A percentile compares a stretch with the other conserved stretches of the same genome.
Conservation (phyloP, 2,888 invertebrate genomes). For the Pheosia tremula region DNA sequence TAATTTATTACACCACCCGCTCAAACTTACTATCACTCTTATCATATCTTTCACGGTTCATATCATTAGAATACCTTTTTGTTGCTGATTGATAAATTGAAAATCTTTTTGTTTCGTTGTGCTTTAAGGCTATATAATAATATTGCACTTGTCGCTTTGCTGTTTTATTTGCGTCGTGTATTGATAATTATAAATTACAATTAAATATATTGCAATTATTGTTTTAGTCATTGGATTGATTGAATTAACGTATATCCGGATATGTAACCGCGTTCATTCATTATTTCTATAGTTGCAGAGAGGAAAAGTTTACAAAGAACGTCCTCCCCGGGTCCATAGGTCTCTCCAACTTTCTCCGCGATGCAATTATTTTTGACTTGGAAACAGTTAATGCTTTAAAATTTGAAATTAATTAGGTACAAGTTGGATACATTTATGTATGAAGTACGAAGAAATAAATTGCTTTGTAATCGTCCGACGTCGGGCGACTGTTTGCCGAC, state of each 20-base stretch:
- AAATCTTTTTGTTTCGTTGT: neutral
- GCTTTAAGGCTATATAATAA: too few relatives aligned
- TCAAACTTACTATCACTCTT: conserved; percentile 63
- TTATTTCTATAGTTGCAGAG: conserved; percentile 23
- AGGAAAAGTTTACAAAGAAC: conserved; percentile 32
- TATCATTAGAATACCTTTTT: conserved; percentile 3
- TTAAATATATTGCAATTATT: too few relatives aligned
- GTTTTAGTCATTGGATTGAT: too few relatives aligned
- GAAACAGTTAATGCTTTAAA: conserved; percentile 25
- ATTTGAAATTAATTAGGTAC: conserved; percentile 19
- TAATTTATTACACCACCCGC: conserved; percentile 72
- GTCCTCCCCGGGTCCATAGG: conserved; percentile 24
- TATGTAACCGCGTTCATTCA: conserved; percentile 15
- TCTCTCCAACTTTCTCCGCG: conserved; percentile 29
- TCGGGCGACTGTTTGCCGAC: conserved; percentile 62
- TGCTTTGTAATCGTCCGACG: neutral
- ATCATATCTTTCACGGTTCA: conserved; percentile 52
- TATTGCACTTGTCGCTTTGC: too few relatives aligned
- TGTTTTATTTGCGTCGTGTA: too few relatives aligned
- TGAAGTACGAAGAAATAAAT: neutral
- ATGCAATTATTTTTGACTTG: conserved; percentile 36
- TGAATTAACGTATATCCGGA: too few relatives aligned
- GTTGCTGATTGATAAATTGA: neutral
- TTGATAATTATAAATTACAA: too few relatives aligned
- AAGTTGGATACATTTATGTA: neutral